These are phyloP conservation scores for Enteromius afrohamiltoni DNA, from an alignment of 2,797 vertebrate species.

Conservation along the genomic window DNA sequence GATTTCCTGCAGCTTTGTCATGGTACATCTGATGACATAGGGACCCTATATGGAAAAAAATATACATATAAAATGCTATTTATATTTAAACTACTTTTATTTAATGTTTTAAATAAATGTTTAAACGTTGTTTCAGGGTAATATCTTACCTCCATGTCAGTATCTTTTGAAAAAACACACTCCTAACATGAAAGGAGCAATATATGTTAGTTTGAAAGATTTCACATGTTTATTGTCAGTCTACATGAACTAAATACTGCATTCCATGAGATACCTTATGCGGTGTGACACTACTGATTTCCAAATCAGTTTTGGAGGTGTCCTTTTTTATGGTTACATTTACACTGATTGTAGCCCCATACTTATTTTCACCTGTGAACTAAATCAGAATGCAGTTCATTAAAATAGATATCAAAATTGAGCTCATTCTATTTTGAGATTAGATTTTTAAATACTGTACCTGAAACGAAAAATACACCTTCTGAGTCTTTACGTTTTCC, in stretches of 20 bases:
- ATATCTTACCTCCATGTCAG: conserved; percentile 31
- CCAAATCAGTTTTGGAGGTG: conserved; percentile 28
- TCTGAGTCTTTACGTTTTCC: neutral
- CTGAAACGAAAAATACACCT: conserved; percentile 51
- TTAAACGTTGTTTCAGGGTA: neutral
- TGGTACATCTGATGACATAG: conserved; percentile 44
- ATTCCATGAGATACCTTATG: conserved; percentile 45
- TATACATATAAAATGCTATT: neutral
- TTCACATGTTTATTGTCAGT: neutral
- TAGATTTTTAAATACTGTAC: conserved; percentile 25
- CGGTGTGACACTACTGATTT: neutral
- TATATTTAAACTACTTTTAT: neutral
- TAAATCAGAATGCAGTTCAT: conserved; percentile 49
- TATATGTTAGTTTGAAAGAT: conserved; percentile 9
- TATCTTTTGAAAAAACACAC: neutral
- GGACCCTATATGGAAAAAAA: conserved; percentile 5
- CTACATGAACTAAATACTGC: neutral
- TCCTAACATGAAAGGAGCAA: conserved; percentile 39
- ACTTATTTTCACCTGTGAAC: conserved; percentile 63
- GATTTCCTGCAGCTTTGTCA: conserved; percentile 53
- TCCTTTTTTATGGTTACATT: conserved; percentile 47
- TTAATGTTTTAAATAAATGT: neutral
- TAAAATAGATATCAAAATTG: neutral
- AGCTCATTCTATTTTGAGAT: neutral
- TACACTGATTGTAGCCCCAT: conserved; percentile 54